Evolutionary conservation across 2,888 invertebrate genomes (phyloP), one percentile per base, ranked within the genome.

Genomic region (Tetragnatha montana): DNA sequence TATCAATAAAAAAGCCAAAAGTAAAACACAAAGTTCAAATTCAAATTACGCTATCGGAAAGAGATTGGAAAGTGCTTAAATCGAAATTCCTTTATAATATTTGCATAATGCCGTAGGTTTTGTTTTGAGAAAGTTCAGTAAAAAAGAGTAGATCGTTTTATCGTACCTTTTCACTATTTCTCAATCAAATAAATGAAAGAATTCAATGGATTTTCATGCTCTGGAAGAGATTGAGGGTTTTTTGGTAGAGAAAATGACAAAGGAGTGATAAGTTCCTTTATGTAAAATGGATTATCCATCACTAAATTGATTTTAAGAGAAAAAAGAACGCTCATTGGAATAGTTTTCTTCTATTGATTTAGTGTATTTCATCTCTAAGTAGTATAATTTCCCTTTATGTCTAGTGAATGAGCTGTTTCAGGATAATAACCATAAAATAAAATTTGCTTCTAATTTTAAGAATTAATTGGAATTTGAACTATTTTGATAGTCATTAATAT

Each of bases 41-140:
- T 78, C 51, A 78, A 78, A 78, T 78, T 78, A 78, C 60, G 78
- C 22, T 78, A 78, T 78, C 51, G 78, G 78, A 78, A 78, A 78
- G 22, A 78, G 78, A 78, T 78, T 78, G 78, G 60, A 78, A 78
- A 78, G 60, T 35, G 78, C 78, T 78, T 78, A 68, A 78, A 78
- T 78, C 78, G 78, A 78, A 78, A 78, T 78, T 78, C 60, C 68
- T 60, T 68, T 60, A 60, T 78, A 17, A 47, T 78, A 78, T 78
- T 78, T 68, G 78, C 78, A 78, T 78, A 78, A 78, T 78, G 78
- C 78, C 19, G 21, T 75, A n/a, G n/a, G 75, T 47, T 78, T 68
- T 60, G 60, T 60, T 78, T 78, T 60, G 17, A 17, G 60, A 21
- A 14, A 22, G 60, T 51, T 78, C 22, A 19, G 60, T 21, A n/a